A percentile compares a stretch with the other conserved stretches of the same genome.
phyloP scores from a whole-genome alignment of 1,140 invertebrate genomes.

The Lordiphosa clarofinis region DNA sequence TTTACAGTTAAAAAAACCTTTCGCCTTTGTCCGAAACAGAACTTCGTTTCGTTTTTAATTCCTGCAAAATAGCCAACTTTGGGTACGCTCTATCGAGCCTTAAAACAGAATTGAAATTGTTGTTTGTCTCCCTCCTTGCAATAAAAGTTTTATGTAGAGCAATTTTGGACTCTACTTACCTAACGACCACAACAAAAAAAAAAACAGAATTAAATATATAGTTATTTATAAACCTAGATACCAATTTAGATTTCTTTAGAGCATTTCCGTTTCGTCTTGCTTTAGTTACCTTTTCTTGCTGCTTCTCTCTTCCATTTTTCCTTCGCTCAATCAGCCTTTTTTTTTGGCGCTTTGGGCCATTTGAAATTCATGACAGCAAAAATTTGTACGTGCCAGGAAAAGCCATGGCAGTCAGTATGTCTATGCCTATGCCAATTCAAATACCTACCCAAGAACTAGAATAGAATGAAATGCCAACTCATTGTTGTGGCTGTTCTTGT shows the following conservation, averaged over 20 bases:
- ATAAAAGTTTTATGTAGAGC: too few species aligned
- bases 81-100: too few species aligned
- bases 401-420: conserved; percentile 40
- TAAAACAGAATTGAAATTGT: too few species aligned
- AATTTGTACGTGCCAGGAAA: conserved; percentile 72
- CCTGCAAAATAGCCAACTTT: too few species aligned
- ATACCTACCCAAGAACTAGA: conserved; percentile 9
- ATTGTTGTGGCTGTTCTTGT: conserved; percentile 32
- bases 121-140: too few species aligned
- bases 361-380: conserved; percentile 69
- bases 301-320: conserved; percentile 14
- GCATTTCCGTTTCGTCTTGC: conserved; percentile 9
- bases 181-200: too few species aligned
- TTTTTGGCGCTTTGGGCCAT: conserved; percentile 45
- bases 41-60: too few species aligned
- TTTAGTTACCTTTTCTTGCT: not conserved
- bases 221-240: too few species aligned
- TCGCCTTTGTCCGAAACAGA: too few species aligned
- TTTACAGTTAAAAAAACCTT: too few species aligned
- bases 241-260: not conserved
- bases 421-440: conserved; percentile 2
- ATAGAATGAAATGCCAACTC: conserved; percentile 47
- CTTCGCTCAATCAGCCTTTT: conserved; percentile 40
- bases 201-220: too few species aligned
- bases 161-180: too few species aligned